Evolutionary conservation across 2,113 vertebrate genomes (phyloP), one percentile per base, ranked within the genome.

Genomic region (Hydrolagus affinis): DNA sequence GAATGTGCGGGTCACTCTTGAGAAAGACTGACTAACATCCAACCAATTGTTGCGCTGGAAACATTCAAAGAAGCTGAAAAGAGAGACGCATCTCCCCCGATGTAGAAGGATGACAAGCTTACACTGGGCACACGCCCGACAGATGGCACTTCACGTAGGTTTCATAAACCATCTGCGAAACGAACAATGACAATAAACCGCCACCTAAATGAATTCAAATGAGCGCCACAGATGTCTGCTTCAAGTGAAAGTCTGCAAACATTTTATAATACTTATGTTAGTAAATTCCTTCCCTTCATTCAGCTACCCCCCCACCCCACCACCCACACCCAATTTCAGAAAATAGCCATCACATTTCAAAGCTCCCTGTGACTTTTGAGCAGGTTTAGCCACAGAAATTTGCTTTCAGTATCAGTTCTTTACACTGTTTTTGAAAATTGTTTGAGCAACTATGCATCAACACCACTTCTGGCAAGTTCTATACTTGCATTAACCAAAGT

Each of bases 61-160:
- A 8, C 28, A 30, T 59, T 85, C n/a, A 85, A 77, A 68, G 68
- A 66, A 59, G 28, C 30, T 23, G 69, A 70, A 44, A 66, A 69
- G 32, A 32, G 30, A 12, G 62, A 73, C 11, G 64, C 73, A 74
- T 89, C 60, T 59, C 32, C 71, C 87, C 90, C 93, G 91, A 92
- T 90, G 90, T 70, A 91, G 89, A 89, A 90, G 89, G 94, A 91
- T 90, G 92, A 93, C 89, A 91, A 90, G 91, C 91, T 87, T 94
- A 89, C 86, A 89, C 93, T 91, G 92, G 93, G 93, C 94, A 93
- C 93, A 93, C 88, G 93, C 93, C 93, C 92, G 94, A 91, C 95
- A 96, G 94, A 96, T 94, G 95, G 94, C 91, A 90, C 93, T 92
- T 93, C 93, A 93, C 92, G 94, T 89, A 90, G 91, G 91, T 93